Evolutionary conservation across 2,888 invertebrate species (phyloP), one percentile per base, ranked within the genome.

Genomic region (Xanthorhoe spadicearia): DNA sequence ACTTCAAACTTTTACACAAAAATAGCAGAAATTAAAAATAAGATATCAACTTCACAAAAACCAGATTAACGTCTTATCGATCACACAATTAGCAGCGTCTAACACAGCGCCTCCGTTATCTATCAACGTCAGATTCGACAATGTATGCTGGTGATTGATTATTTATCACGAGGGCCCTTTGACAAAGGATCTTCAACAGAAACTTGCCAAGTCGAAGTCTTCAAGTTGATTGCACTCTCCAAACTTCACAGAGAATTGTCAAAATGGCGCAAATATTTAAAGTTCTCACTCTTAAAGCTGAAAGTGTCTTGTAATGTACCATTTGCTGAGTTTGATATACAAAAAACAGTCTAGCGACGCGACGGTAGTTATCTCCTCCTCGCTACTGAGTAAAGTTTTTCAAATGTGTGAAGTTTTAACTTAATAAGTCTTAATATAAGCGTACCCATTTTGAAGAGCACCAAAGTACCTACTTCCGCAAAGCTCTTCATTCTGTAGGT

Each of bases 81-180:
- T 82, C 79, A 78, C 72, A 74, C 74, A 80, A 81, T 80, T 79
- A 81, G 76, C 69, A 63, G 66, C 64, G 69, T 68, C 74, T 67
- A 74, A 74, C 69, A 72, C 71, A 69, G 66, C 67, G 70, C 68
- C 72, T 72, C 72, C 73, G 69, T 74, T 78, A 82, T 83, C 79
- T 74, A 80, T 83, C 82, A 81, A 78, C 69, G 82, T 83, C 83
- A 65, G 68, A 61, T 64, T 68, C 73, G 73, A 74, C 75, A 73
- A 69, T 72, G 76, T 74, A 74, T 71, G 73, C 72, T 55, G 51
- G 72, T 79, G 82, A 83, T 83, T 80, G 81, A 82, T 82, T 76
- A 75, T 77, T 70, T 78, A 78, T 79, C 76, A 77, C 72, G 75
- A 72, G 75, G 64, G 57, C 43, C 61, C 62, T 68, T 70, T 64